phyloP scores from a whole-genome alignment of 2,888 invertebrate genomes.

The Zaprionus obscuricornis region DNA sequence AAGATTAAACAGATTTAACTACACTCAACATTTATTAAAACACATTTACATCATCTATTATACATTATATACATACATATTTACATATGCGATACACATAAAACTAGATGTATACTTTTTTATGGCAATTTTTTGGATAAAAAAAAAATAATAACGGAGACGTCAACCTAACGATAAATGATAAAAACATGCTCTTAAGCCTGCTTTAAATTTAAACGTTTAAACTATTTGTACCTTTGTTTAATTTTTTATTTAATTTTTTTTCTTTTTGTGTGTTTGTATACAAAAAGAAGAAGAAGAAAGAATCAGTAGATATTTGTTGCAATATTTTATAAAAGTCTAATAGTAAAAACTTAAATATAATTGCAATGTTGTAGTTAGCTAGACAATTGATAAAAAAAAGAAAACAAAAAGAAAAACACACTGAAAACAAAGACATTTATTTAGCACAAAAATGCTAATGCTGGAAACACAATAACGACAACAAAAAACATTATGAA shows the following conservation, averaged over 20 bases:
- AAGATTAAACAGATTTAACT: too few relatives aligned
- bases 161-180: conserved; percentile 66
- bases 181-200: conserved; percentile 55
- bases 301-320: conserved; percentile 47
- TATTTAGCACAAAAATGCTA: conserved; percentile 39
- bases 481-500: conserved; percentile 30
- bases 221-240: conserved; percentile 76
- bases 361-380: conserved; percentile 66
- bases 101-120: conserved; percentile 61
- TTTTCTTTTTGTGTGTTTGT: conserved; percentile 26
- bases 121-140: conserved; percentile 69
- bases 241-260: too few relatives aligned
- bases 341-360: conserved; percentile 62
- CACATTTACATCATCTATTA: conserved; percentile 3
- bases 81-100: conserved; percentile 4
- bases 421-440: conserved; percentile 13
- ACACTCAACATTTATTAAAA: conserved; percentile 2
- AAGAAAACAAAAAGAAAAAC: conserved; percentile 15
- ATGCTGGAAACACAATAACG: conserved; percentile 30
- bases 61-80: conserved; percentile 11
- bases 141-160: conserved; percentile 27
- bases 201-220: conserved; percentile 74
- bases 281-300: conserved; percentile 33
- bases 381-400: conserved; percentile 64
- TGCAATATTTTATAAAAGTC: conserved; percentile 73